Percentiles rank a stretch among this genome's conserved stretches.
phyloP scores from a whole-genome alignment of 2,113 vertebrate genomes.

The Trachemys scripta region DNA sequence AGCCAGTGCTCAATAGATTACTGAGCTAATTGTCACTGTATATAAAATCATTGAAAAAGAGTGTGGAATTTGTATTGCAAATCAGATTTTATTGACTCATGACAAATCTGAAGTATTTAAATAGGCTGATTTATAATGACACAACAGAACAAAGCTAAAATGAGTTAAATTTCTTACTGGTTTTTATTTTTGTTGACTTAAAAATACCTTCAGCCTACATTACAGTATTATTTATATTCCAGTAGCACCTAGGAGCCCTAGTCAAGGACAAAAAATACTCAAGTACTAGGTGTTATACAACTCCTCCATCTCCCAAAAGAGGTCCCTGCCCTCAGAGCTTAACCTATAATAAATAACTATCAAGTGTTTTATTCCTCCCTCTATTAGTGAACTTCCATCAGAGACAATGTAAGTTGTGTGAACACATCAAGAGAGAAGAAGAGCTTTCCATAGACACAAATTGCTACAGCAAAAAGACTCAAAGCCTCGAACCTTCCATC shows the following conservation, averaged over 20 bases:
- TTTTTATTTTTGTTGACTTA: background rate
- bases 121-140: conserved; percentile 10
- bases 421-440: background rate
- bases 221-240: background rate
- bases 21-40: conserved; percentile 44
- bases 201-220: background rate
- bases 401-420: background rate
- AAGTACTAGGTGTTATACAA: background rate
- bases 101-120: conserved; percentile 40
- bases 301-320: background rate
- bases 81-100: conserved; percentile 61
- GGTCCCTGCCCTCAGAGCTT: too few relatives aligned
- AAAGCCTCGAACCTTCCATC: background rate
- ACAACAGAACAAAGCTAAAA: background rate
- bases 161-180: background rate
- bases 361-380: background rate
- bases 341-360: background rate
- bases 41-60: conserved; percentile 38
- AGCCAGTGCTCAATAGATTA: conserved; percentile 50
- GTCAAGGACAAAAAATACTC: background rate
- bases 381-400: background rate
- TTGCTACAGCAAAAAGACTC: background rate
- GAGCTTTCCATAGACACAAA: background rate
- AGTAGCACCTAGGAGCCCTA: background rate
- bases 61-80: conserved; percentile 57